phyloP scores from a whole-genome alignment of 2,113 vertebrate genomes.

The Notiomystis cincta region DNA sequence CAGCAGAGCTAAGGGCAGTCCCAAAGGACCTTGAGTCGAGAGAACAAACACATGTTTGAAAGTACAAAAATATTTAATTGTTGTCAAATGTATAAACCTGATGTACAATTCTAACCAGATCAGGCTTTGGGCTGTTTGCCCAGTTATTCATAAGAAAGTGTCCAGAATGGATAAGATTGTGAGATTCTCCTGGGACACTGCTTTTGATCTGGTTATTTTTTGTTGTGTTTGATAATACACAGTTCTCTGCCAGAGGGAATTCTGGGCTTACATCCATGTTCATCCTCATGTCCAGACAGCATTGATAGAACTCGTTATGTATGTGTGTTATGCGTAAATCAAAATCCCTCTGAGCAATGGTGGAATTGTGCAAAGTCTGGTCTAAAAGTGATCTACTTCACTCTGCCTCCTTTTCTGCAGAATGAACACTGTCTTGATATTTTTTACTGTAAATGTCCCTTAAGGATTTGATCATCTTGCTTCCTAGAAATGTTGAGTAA shows the following conservation, averaged over 20 bases:
- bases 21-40: neutral
- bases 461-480: neutral
- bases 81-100: conserved; percentile 61
- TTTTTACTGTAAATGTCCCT: neutral
- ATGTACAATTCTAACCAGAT: conserved; percentile 58
- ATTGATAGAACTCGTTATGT: neutral
- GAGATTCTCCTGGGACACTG: conserved; percentile 18
- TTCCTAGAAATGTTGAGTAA: neutral
- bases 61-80: conserved; percentile 50
- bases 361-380: neutral
- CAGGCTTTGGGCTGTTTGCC: conserved; percentile 53
- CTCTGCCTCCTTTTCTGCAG: neutral
- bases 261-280: conserved; percentile 36
- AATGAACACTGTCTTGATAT: neutral
- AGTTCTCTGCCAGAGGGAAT: conserved; percentile 39
- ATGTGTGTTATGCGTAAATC: neutral
- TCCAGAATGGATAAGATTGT: conserved; percentile 23
- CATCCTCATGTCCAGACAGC: conserved; percentile 15
- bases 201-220: conserved; percentile 42
- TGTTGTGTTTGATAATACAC: conserved; percentile 44
- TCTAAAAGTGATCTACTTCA: neutral
- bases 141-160: conserved; percentile 54
- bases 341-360: neutral
- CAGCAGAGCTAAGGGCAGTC: neutral
- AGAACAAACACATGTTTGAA: conserved; percentile 49